A percentile compares a stretch with the other conserved stretches of the same genome.
These are phyloP conservation scores for Ctenomys sociabilis DNA, from an alignment of 2,113 vertebrate species.

Conservation along the genomic window DNA sequence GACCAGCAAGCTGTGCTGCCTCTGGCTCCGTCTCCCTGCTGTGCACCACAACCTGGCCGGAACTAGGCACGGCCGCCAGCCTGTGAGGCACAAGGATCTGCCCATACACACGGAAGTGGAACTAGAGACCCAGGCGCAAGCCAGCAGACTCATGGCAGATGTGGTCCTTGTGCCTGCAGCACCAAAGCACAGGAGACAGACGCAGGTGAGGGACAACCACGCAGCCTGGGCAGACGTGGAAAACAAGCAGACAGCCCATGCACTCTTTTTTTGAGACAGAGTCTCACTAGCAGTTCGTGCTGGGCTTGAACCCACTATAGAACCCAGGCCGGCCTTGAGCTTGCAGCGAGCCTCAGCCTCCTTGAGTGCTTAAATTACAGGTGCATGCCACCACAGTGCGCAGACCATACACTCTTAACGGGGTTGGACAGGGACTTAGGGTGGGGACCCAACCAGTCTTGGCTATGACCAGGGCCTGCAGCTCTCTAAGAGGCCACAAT, in stretches of 20 bases:
- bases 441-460: not conserved
- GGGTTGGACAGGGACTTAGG: not conserved
- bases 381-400: not conserved
- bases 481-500: not conserved
- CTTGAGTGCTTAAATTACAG: not conserved
- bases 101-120: not conserved
- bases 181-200: not conserved
- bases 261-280: not conserved
- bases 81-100: not conserved
- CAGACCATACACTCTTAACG: rapidly evolving
- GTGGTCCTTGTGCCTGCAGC: not conserved
- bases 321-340: not conserved
- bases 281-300: not conserved
- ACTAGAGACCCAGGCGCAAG: not conserved
- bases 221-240: not conserved
- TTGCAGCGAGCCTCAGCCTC: not conserved
- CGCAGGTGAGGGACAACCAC: not conserved
- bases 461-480: not conserved
- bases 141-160: not conserved
- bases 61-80: rapidly evolving
- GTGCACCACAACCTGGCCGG: not conserved
- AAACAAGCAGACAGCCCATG: rapidly evolving
- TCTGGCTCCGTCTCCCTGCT: too few species aligned
- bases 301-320: not conserved
- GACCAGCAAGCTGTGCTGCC: not conserved